Conservation (phyloP, 2,797 vertebrate genomes). For the Cryptoprocta ferox region DNA sequence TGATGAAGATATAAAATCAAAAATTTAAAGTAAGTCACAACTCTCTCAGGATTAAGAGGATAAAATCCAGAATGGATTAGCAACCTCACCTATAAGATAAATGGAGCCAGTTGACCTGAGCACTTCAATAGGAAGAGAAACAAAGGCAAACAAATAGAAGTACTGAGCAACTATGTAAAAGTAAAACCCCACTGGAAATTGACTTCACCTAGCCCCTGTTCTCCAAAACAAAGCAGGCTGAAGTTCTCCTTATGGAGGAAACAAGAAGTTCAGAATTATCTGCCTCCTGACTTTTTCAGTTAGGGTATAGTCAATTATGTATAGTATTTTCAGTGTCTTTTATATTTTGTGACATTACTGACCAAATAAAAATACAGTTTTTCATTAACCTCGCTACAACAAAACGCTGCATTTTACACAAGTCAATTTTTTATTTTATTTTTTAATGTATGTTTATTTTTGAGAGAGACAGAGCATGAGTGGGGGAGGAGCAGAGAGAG, state of each 20-base stretch:
- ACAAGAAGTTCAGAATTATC: neutral
- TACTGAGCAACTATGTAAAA: neutral
- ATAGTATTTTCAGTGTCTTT: neutral
- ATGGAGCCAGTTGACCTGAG: neutral
- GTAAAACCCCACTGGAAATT: neutral
- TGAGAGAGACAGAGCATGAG: too few species aligned
- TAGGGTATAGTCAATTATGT: neutral
- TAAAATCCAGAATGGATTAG: slow-evolving; percentile 33
- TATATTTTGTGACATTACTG: slow-evolving; percentile 3
- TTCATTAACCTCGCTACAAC: slow-evolving; percentile 4
- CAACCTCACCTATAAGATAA: neutral
- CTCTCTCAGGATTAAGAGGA: neutral
- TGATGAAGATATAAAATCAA: neutral
- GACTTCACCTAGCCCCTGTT: neutral
- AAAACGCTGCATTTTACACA: slow-evolving; percentile 26
- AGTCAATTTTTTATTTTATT: neutral
- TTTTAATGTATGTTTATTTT: too few species aligned
- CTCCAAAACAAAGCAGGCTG: neutral
- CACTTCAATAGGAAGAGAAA: neutral
- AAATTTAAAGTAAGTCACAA: neutral
- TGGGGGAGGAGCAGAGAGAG: too few species aligned
- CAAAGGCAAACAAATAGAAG: slow-evolving; percentile 27
- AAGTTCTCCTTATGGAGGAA: neutral
- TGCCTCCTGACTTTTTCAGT: neutral
- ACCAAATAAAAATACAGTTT: slow-evolving; percentile 26